Percentiles rank a stretch among this genome's conserved stretches.
Evolutionary conservation across 2,888 invertebrate genomes (phyloP).

Genomic region (Teinopalpus imperialis): DNA sequence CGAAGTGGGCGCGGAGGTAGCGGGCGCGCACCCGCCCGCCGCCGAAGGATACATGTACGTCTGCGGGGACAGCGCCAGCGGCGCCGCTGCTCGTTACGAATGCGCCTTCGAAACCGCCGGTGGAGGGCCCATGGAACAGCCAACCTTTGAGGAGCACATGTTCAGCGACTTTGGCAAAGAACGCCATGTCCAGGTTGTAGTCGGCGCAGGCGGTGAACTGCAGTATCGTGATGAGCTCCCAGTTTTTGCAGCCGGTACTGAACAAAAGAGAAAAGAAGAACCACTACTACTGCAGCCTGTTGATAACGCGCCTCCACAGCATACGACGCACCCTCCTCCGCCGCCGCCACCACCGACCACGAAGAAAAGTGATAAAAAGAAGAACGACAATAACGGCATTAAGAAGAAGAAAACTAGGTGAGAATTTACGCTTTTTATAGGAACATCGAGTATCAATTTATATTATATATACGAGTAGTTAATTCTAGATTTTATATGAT

Average conservation of each 20-base stretch:
- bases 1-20: conserved; percentile 72
- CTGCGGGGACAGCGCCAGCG: conserved; percentile 60
- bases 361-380: conserved; percentile 88
- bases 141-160: conserved; percentile 89
- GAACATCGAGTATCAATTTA: too few species aligned
- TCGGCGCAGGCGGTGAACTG: conserved; percentile 74
- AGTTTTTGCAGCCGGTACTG: conserved; percentile 48
- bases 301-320: conserved; percentile 55
- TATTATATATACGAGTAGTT: too few species aligned
- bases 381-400: conserved; percentile 92
- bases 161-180: conserved; percentile 88
- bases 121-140: conserved; percentile 83
- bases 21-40: conserved; percentile 74
- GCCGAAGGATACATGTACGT: conserved; percentile 76
- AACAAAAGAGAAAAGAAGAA: conserved; percentile 69
- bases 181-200: conserved; percentile 72
- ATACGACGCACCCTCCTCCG: conserved; percentile 50
- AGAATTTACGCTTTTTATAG: conserved; percentile 27
- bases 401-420: conserved; percentile 96
- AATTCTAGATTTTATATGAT: too few species aligned
- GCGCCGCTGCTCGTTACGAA: conserved; percentile 63
- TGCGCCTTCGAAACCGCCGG: conserved; percentile 64
- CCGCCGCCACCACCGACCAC: conserved; percentile 70
- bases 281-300: conserved; percentile 63
- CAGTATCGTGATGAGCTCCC: conserved; percentile 76